Percentiles rank a stretch among this genome's conserved stretches.
Conservation (phyloP, 2,888 invertebrate species). For the Torymus auratus region DNA sequence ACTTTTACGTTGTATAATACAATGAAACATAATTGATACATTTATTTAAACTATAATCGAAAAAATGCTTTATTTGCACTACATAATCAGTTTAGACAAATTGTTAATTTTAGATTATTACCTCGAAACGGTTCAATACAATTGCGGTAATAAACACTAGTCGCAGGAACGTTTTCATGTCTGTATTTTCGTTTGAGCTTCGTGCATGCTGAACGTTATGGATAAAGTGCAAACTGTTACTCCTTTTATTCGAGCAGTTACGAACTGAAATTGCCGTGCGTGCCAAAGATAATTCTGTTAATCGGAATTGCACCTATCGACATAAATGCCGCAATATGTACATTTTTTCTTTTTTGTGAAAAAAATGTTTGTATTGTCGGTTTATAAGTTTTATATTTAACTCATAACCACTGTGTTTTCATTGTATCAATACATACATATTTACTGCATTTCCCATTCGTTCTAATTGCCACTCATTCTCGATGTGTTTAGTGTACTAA, state of each 20-base stretch:
- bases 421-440: too few relatives aligned
- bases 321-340: neutral
- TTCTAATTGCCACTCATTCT: too few relatives aligned
- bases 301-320: constrained; percentile 8
- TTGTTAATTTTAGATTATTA: neutral
- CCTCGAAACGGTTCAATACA: constrained; percentile 5
- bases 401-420: too few relatives aligned
- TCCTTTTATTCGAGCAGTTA: constrained; percentile 28
- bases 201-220: neutral
- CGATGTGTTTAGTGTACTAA: too few relatives aligned
- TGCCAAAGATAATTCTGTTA: constrained; percentile 22
- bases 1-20: neutral
- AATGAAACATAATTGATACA: too few relatives aligned
- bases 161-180: constrained; percentile 28
- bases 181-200: neutral
- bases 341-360: neutral
- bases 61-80: too few relatives aligned
- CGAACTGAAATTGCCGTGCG: constrained; percentile 35
- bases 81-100: neutral
- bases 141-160: neutral
- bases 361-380: too few relatives aligned
- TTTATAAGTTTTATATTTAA: too few relatives aligned
- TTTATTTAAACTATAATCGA: too few relatives aligned
- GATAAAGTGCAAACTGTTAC: constrained; percentile 27
- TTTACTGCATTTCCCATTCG: too few relatives aligned